These are phyloP conservation scores for Drosophila takahashii DNA, from an alignment of 1,140 invertebrate genomes.

Conservation along the genomic window DNA sequence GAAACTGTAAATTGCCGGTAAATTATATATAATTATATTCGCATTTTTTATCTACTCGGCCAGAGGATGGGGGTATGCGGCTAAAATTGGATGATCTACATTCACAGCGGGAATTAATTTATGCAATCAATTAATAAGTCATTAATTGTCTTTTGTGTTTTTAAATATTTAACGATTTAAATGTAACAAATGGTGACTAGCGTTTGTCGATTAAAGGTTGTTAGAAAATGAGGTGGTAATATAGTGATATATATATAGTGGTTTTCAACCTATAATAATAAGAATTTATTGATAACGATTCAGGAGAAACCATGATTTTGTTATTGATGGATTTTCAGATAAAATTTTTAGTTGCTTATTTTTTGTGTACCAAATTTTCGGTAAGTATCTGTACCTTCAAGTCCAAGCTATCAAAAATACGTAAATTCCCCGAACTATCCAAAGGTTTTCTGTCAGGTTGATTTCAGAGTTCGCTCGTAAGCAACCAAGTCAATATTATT, in stretches of 20 bases:
- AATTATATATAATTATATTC: constrained; percentile 78
- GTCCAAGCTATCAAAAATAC: too few species aligned
- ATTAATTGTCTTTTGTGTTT: constrained; percentile 18
- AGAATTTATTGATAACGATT: too few species aligned
- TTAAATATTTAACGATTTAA: constrained; percentile 6
- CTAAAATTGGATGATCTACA: constrained; percentile 48
- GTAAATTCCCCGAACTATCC: background rate
- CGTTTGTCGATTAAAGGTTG: background rate
- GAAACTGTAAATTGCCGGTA: constrained; percentile 57
- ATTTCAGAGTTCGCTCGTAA: background rate
- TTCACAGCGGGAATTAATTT: constrained; percentile 38
- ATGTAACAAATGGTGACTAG: background rate
- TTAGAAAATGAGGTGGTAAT: too few species aligned
- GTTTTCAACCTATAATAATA: too few species aligned
- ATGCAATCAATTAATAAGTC: constrained; percentile 44
- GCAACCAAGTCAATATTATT: constrained; percentile 9
- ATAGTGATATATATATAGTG: too few species aligned
- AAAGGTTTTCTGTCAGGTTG: background rate
- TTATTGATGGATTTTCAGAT: too few species aligned
- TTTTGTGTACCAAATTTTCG: too few species aligned
- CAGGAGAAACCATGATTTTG: too few species aligned
- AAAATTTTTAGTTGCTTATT: too few species aligned
- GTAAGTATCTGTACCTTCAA: too few species aligned
- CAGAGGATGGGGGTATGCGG: background rate
- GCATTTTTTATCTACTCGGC: constrained; percentile 60